Conservation (phyloP, 2,113 vertebrate genomes). For the Gnathonemus echidnorhynchus region DNA sequence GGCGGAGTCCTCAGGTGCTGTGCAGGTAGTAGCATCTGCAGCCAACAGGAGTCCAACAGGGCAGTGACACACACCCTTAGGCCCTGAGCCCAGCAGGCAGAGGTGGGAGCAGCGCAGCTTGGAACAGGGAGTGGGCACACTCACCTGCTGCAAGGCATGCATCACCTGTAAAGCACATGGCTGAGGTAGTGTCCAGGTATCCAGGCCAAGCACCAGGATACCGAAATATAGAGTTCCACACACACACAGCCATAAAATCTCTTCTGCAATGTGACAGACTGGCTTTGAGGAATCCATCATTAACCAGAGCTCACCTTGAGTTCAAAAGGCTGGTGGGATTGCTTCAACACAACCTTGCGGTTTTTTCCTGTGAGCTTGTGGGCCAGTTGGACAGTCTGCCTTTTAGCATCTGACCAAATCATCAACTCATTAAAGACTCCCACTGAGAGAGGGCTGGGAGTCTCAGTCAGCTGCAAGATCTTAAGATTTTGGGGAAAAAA, state of each 20-base stretch:
- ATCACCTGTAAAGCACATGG: slow-evolving; percentile 40
- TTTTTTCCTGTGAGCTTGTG: slow-evolving; percentile 76
- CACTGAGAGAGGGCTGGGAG: slow-evolving; percentile 71
- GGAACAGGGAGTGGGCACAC: slow-evolving; percentile 57
- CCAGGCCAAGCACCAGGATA: background rate
- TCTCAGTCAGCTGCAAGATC: slow-evolving; percentile 70
- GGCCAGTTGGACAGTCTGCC: slow-evolving; percentile 66
- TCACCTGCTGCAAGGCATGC: slow-evolving; percentile 60
- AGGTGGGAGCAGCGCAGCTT: slow-evolving; percentile 66
- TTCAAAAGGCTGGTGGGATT: slow-evolving; percentile 70
- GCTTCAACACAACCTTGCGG: slow-evolving; percentile 68
- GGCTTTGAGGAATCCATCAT: background rate
- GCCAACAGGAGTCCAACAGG: slow-evolving; percentile 60
- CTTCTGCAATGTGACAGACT: background rate
- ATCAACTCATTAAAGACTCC: slow-evolving; percentile 72
- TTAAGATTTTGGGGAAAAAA: slow-evolving; percentile 27
- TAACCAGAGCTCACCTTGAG: slow-evolving; percentile 62
- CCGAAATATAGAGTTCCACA: background rate
- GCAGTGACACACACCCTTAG: slow-evolving; percentile 66
- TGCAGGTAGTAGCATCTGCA: slow-evolving; percentile 58
- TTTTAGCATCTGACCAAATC: slow-evolving; percentile 80
- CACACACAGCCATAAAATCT: background rate
- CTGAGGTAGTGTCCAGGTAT: background rate
- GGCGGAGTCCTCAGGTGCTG: slow-evolving; percentile 49
- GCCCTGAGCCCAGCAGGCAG: slow-evolving; percentile 65